Evolutionary conservation across 2,113 vertebrate genomes (phyloP), one percentile per base, ranked within the genome.

Genomic region (Dendropsophus ebraccatus): DNA sequence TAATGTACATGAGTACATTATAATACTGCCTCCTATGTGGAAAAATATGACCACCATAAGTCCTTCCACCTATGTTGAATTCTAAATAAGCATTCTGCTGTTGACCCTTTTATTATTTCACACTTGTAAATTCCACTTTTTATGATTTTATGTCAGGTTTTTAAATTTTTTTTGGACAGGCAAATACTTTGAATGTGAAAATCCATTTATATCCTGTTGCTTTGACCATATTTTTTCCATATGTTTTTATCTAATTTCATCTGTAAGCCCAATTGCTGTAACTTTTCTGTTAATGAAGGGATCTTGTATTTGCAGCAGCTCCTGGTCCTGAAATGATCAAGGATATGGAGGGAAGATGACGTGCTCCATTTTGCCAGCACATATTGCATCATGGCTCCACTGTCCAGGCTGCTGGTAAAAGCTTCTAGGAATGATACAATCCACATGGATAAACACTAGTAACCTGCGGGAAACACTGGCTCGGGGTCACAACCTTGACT

Each of bases 361-460:
- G 83, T 69, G 83, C 78, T 23, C 0, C 8, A 81, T 28, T 65
- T 81, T 56, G 88, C 82, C 86, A 90, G 91, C 89, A 88, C 85
- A 89, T 88, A 23, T 69, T 87, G 74, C 73, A 17, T 87, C 83
- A 50, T 69, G 73, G 87, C 56, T 69, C 88, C 88, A 17, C 82
- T 47, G 60, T 87, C 83, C 88, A 74, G 62, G n/a, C 54, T 32
- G 58, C 72, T 5, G 62, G 90, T 90, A 87, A 92, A 82, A 85
- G 82, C 81, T 90, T 90, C 90, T 87, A 81, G 0, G 4, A 30
- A 62, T 62, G 88, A 81, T 89, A 81, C 87, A 86, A 89, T 89
- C 88, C 92, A 90, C 88, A 16, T 73, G 92, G 88, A 88, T 88
- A 90, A 89, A 88, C 89, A 83, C 75, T 67, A 89, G 88, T 77